Evolutionary conservation across 2,888 invertebrate species (phyloP).

Genomic region (Orthosia gothica): DNA sequence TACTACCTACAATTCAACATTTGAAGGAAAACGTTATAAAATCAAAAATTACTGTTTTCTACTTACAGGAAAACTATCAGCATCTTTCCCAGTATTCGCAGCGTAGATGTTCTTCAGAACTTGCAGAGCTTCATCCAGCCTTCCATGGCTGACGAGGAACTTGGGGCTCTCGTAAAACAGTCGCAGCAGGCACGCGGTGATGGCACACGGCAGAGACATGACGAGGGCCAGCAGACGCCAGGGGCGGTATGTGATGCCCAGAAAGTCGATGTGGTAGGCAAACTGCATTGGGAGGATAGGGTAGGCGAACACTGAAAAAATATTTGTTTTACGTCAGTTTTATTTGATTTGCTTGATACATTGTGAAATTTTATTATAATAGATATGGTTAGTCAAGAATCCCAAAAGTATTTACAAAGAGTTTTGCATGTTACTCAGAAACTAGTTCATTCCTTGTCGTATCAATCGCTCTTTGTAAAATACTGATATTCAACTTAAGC

Average conservation of each 20-base stretch:
- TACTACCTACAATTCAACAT: too few species aligned
- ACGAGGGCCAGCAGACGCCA: constrained; percentile 95
- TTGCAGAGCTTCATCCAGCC: constrained; percentile 90
- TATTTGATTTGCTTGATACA: not conserved
- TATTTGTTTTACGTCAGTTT: not conserved
- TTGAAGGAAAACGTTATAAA: too few species aligned
- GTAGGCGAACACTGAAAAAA: constrained; percentile 92
- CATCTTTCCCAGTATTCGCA: constrained; percentile 81
- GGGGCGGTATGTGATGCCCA: constrained; percentile 92
- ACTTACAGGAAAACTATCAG: constrained; percentile 85
- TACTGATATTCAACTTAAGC: too few species aligned
- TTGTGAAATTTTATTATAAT: too few species aligned
- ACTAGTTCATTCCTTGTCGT: too few species aligned
- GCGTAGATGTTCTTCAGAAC: constrained; percentile 85
- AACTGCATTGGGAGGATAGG: constrained; percentile 92
- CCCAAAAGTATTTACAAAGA: too few species aligned
- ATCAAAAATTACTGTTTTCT: too few species aligned
- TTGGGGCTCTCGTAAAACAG: constrained; percentile 95
- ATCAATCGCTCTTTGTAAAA: too few species aligned
- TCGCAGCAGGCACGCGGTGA: constrained; percentile 92
- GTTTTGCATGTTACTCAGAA: too few species aligned
- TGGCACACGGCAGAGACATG: constrained; percentile 92
- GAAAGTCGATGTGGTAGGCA: constrained; percentile 82
- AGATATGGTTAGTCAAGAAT: too few species aligned
- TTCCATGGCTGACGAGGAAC: constrained; percentile 93